Base-by-base conservation (phyloP, 2,113 vertebrate genomes). In the Prunella fulvescens region DNA sequence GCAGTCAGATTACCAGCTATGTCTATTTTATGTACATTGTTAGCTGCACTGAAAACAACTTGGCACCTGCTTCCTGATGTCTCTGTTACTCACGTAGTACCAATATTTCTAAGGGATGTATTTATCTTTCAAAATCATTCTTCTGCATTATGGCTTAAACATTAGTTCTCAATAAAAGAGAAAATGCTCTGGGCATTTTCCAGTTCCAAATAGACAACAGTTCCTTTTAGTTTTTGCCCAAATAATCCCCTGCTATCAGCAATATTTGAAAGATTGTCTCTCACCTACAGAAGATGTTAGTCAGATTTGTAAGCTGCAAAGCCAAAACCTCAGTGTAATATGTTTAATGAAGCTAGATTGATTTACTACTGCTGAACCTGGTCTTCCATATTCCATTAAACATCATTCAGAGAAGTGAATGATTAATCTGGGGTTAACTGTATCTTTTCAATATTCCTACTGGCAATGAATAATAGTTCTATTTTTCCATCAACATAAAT, bases 371-470 rank as follows among this genome's bases (percentile, higher is more conserved):
- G 25, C n/a, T 79, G 81, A 91, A 81, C 20, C 31, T 48, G 51
- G 10, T 67, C 58, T 72, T 84, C 12, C 4, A 3, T 33, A 50
- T 72, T 71, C 48, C 53, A 86, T 14, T 53, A 92, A 67, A 56
- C 42, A 83, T 23, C 17, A 67, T n/a, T 64, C 58, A 88, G 62
- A 80, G 4, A 47, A 53, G 6, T 14, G 5, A 79, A 50, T 47
- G 7, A 82, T 62, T 94, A 91, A 73, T 25, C 40, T 71, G 29
- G 28, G 28, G 16, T 91, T 79, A 95, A 44, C 35, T 53, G 78
- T 31, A 70, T 85, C 39, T 91, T 93, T 95, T 82, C 81, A 96
- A 84, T 95, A 93, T 90, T 96, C 62, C 61, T 78, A 45, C 3
- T 88, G 64, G 58, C 35, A 79, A 92, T 13, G 66, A 81, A 83